Base-by-base conservation (phyloP, 2,888 invertebrate genomes). In the Caenorhabditis doughertyi region DNA sequence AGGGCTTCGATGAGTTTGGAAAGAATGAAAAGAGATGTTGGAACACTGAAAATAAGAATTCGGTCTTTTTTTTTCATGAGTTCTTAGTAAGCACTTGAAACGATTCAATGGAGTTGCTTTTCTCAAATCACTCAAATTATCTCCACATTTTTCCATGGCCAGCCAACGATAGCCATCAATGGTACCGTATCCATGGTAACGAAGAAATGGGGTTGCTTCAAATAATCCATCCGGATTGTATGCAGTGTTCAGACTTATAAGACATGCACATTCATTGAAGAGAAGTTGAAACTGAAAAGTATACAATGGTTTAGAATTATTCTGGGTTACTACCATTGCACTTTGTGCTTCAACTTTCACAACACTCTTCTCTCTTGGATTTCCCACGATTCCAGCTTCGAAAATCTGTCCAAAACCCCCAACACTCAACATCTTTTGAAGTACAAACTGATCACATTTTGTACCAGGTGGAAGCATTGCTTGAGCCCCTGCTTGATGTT, bases 131-230 rank as follows among this genome's bases (percentile, higher is more conserved):
- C 81, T 72, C 42, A 89, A 56, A 76, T 87, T 89, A 62, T 72
- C 39, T 3, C 89, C 89, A 39, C 83, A 81, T n/a, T 83, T 76
- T n/a, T 87, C 86, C 89, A 88, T 89, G 18, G 79, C 84, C 64
- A 82, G 16, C 68, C 62, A 82, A 23, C 76, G 71, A 11, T 42
- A 58, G 32, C 58, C 76, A 27, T 73, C 53, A 5, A 67, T 60
- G 16, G 27, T 27, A 9, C 82, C 82, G 55, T 73, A 82, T 11
- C 73, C 73, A 49, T 79, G 70, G 35, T 44, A 82, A 3, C 62
- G 68, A 62, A 82, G 62, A 51, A 82, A 82, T 47, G 82, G 82
- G 8, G 56, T 49, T 21, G 47, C 2, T 29, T 53, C 67, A 7
- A 21, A 18, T 3, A 27, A n/a, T 3, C 47, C 47, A 9, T 58